Evolutionary conservation across 2,113 vertebrate genomes (phyloP).

Genomic region (Dipodomys merriami): DNA sequence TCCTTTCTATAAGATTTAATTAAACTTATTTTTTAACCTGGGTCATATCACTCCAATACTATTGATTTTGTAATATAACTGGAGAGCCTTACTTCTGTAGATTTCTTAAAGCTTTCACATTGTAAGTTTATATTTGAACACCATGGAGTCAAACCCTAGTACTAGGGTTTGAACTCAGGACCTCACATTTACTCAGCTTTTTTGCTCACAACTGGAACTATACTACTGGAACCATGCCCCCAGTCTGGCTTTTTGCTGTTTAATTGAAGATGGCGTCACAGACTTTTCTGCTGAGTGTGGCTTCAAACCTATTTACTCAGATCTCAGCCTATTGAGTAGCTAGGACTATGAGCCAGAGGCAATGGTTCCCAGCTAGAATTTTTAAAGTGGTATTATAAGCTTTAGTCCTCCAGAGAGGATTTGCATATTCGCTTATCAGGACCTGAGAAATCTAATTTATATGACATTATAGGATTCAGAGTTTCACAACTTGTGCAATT

Average conservation of each 20-base stretch:
- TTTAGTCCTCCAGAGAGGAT: neutral
- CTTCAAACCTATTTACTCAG: too few species aligned
- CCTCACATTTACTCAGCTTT: too few species aligned
- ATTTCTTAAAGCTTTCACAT: neutral
- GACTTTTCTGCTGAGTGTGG: too few species aligned
- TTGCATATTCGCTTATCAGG: neutral
- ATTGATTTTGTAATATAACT: neutral
- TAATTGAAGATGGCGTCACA: too few species aligned
- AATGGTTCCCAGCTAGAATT: too few species aligned
- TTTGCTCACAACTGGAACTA: too few species aligned
- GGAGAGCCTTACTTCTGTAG: neutral
- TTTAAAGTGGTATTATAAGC: slow-evolving; percentile 1
- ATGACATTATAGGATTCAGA: neutral
- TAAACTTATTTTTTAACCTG: neutral
- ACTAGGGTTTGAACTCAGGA: too few species aligned
- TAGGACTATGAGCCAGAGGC: too few species aligned
- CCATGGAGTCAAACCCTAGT: neutral
- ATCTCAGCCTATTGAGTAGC: too few species aligned
- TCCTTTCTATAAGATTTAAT: slow-evolving; percentile 3
- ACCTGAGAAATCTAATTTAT: slow-evolving; percentile 25
- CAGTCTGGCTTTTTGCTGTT: too few species aligned
- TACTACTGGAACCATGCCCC: too few species aligned
- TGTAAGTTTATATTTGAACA: neutral
- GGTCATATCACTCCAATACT: neutral
- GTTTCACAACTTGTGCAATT: neutral